These are phyloP conservation scores for Rhea americana DNA, from an alignment of 2,113 vertebrate genomes.

Conservation along the genomic window DNA sequence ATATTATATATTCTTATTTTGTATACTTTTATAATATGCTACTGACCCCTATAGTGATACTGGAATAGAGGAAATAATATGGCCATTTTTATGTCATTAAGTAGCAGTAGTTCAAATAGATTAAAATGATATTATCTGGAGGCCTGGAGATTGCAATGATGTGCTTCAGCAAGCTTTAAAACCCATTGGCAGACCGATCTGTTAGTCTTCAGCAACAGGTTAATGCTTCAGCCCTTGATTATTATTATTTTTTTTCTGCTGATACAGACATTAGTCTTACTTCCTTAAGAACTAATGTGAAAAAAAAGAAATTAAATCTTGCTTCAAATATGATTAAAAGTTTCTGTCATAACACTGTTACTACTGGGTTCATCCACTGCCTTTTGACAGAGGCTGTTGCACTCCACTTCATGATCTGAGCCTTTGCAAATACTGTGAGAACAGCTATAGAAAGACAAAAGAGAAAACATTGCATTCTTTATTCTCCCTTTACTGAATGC, in stretches of 20 bases:
- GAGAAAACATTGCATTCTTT: background rate
- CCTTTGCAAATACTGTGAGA: background rate
- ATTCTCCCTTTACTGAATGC: background rate
- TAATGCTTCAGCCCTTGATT: background rate
- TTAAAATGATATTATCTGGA: background rate
- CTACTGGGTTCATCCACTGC: background rate
- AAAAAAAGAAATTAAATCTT: background rate
- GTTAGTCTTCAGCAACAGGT: background rate
- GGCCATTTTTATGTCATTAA: background rate
- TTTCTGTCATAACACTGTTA: background rate
- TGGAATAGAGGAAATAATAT: no score
- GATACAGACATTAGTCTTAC: background rate
- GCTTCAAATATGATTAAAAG: background rate
- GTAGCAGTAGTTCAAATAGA: background rate
- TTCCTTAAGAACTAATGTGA: background rate
- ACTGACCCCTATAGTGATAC: no score
- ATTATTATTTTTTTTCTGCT: background rate
- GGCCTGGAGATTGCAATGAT: background rate
- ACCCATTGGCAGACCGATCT: background rate
- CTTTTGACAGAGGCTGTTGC: background rate
- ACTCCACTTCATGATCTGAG: background rate
- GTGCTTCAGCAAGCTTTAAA: background rate
- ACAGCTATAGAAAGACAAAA: background rate
- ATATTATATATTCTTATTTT: no score
- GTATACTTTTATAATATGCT: no score